phyloP scores from a whole-genome alignment of 2,888 invertebrate genomes.

The Gymnoscelis rufifasciata region DNA sequence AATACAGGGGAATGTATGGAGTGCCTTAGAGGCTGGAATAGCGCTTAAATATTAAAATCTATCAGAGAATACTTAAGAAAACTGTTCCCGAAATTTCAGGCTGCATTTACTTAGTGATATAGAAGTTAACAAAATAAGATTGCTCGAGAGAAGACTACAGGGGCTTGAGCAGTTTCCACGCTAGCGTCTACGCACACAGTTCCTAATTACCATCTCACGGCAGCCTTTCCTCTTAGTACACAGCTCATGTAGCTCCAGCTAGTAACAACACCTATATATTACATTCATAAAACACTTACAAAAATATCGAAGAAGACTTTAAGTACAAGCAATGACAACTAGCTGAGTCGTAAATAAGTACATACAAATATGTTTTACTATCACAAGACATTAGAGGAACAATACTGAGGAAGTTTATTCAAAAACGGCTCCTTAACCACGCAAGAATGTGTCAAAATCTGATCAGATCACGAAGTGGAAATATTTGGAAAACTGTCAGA shows the following conservation, averaged over 20 bases:
- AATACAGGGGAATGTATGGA: background rate
- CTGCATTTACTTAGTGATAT: no score
- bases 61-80: no score
- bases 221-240: constrained; percentile 43
- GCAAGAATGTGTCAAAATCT: no score
- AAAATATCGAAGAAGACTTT: constrained; percentile 30
- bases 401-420: constrained; percentile 20
- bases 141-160: no score
- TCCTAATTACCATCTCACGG: constrained; percentile 49
- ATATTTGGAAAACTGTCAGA: no score
- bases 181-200: constrained; percentile 23
- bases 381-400: constrained; percentile 24
- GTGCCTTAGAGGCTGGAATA: no score
- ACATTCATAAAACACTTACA: constrained; percentile 25
- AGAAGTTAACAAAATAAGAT: no score
- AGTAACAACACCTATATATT: constrained; percentile 30
- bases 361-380: constrained; percentile 13
- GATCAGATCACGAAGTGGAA: no score
- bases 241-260: constrained; percentile 57
- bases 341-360: constrained; percentile 8
- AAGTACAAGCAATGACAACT: constrained; percentile 22
- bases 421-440: background rate
- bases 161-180: constrained; percentile 6
- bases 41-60: no score
- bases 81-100: no score